phyloP scores from a whole-genome alignment of 1,140 invertebrate species.

The Anthonomus grandis region DNA sequence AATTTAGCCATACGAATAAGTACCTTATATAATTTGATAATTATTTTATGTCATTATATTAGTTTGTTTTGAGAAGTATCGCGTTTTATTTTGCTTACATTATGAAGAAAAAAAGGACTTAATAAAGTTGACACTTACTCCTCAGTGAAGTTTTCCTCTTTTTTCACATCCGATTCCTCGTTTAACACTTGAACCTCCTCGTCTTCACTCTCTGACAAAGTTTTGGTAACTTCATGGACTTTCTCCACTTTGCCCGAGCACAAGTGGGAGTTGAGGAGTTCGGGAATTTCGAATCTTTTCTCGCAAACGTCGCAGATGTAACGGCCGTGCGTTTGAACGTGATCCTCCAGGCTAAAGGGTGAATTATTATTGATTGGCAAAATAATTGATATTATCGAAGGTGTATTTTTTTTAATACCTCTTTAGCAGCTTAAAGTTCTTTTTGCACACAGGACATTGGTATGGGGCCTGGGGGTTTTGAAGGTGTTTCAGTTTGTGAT shows the following conservation, averaged over 20 bases:
- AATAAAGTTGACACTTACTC: too few relatives aligned
- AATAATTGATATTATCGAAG: neutral
- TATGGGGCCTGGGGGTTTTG: constrained; percentile 13
- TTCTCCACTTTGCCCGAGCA: constrained; percentile 13
- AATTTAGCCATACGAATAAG: too few relatives aligned
- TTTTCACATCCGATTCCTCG: constrained; percentile 2
- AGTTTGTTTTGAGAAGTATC: too few relatives aligned
- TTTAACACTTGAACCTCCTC: neutral
- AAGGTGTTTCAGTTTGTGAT: neutral
- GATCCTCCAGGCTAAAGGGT: constrained; percentile 25
- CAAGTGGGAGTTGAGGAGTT: constrained; percentile 18
- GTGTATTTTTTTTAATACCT: constrained; percentile 2
- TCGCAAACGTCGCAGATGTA: constrained; percentile 28
- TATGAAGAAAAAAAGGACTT: too few relatives aligned
- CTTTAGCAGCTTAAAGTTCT: constrained; percentile 19
- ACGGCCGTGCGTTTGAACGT: constrained; percentile 21
- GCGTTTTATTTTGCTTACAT: too few relatives aligned
- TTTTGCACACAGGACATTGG: constrained; percentile 24
- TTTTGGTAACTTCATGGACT: neutral
- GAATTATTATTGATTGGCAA: too few relatives aligned
- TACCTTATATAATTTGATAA: too few relatives aligned
- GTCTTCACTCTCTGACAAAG: neutral
- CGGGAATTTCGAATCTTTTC: constrained; percentile 30
- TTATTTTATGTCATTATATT: too few relatives aligned
- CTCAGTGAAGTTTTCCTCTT: neutral